phyloP scores from a whole-genome alignment of 2,113 vertebrate species.

The Balaeniceps rex region DNA sequence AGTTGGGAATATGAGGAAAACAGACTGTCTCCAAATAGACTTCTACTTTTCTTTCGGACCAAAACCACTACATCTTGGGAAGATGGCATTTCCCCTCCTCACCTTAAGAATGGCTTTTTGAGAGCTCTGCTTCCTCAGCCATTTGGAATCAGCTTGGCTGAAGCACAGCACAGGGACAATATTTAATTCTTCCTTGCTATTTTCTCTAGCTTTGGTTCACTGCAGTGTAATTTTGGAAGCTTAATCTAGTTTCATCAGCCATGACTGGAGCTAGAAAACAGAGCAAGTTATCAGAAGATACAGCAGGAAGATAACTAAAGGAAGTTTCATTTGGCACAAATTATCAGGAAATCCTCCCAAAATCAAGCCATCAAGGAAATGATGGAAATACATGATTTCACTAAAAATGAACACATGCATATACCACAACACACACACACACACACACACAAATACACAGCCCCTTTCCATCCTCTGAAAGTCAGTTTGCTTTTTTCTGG shows the following conservation, averaged over 20 bases:
- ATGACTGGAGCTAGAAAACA: conserved; percentile 53
- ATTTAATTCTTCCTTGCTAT: conserved; percentile 33
- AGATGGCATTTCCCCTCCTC: background rate
- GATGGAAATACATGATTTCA: conserved; percentile 4
- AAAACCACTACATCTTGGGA: background rate
- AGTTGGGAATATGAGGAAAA: background rate
- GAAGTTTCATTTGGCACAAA: conserved; percentile 53
- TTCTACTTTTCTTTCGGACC: background rate
- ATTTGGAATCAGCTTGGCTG: conserved; percentile 24
- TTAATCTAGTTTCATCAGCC: conserved; percentile 54
- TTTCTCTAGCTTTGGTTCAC: conserved; percentile 43
- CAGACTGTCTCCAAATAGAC: background rate
- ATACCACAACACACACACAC: background rate
- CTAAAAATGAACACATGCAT: background rate
- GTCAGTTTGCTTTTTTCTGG: background rate
- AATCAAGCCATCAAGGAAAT: conserved; percentile 43
- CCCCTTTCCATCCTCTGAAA: conserved; percentile 1
- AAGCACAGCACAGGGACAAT: background rate
- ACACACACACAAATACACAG: background rate
- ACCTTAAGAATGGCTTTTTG: background rate
- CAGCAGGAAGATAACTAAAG: conserved; percentile 49
- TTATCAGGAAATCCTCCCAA: conserved; percentile 55
- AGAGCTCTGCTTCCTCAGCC: background rate
- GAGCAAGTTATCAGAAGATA: conserved; percentile 55
- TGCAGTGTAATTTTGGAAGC: conserved; percentile 46